Conservation (phyloP, 2,797 vertebrate species). For the Lycodopsis pacificus region DNA sequence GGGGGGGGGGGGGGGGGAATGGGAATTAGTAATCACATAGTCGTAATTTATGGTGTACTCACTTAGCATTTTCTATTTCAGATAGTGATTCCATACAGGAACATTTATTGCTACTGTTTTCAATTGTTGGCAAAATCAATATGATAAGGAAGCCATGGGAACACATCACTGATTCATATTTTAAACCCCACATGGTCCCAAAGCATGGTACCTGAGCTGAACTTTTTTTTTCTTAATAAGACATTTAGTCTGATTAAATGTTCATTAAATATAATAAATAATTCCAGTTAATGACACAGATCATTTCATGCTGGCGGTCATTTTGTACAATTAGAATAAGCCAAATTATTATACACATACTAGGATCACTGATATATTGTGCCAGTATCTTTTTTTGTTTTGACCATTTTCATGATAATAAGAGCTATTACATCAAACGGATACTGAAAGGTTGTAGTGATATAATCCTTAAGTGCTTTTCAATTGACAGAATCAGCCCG, state of each 20-base stretch:
- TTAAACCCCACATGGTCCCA: background rate
- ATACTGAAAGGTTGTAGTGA: background rate
- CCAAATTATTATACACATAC: background rate
- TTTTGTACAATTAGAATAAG: background rate
- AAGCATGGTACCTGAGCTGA: background rate
- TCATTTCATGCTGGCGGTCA: background rate
- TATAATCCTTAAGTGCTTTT: background rate
- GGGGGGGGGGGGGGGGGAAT: background rate
- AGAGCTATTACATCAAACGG: background rate
- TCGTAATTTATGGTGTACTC: background rate
- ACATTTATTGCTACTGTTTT: background rate
- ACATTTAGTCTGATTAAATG: background rate
- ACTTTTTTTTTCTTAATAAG: background rate
- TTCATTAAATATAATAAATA: background rate
- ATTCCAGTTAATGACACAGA: background rate
- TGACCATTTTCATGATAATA: background rate
- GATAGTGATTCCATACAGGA: constrained; percentile 1
- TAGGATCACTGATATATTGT: background rate
- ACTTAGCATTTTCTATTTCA: background rate
- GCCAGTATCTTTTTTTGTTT: background rate
- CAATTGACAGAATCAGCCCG: background rate
- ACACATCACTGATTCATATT: background rate
- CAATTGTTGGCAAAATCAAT: background rate
- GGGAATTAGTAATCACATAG: constrained; percentile 9
- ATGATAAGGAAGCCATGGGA: background rate